Percentiles rank a stretch among this genome's conserved stretches.
These are phyloP conservation scores for Drosophila sproati DNA, from an alignment of 1,140 invertebrate genomes.

Conservation along the genomic window DNA sequence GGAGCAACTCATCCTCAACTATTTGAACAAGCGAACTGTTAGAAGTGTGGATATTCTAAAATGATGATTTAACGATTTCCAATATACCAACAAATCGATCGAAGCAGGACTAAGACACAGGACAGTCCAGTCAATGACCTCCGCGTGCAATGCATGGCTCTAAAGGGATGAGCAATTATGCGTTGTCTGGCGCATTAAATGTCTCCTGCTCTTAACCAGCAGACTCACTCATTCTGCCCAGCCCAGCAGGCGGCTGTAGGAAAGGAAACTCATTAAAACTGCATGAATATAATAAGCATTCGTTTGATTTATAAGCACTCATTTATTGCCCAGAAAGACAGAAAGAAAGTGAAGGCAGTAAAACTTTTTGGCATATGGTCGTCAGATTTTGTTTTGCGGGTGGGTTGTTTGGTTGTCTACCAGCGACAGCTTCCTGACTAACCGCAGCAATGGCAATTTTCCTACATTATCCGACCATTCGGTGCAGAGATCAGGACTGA, in stretches of 20 bases:
- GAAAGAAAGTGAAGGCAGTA: slow-evolving; percentile 13
- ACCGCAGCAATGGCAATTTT: slow-evolving; percentile 70
- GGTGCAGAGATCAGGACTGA: slow-evolving; percentile 44
- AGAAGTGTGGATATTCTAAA: too few relatives aligned
- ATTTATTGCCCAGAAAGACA: slow-evolving; percentile 53
- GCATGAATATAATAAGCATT: slow-evolving; percentile 80
- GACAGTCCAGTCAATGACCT: slow-evolving; percentile 60
- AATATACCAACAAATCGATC: too few relatives aligned
- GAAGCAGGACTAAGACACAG: too few relatives aligned
- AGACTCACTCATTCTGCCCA: slow-evolving; percentile 6
- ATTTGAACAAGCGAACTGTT: too few relatives aligned
- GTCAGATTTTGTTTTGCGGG: slow-evolving; percentile 31
- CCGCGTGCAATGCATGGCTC: slow-evolving; percentile 32
- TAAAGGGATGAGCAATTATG: slow-evolving; percentile 75
- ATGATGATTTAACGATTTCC: too few relatives aligned
- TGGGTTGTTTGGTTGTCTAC: slow-evolving; percentile 20
- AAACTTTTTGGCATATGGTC: slow-evolving; percentile 68
- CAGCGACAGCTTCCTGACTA: slow-evolving; percentile 52
- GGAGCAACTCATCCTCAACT: too few relatives aligned
- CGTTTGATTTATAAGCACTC: slow-evolving; percentile 79
- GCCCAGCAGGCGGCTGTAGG: slow-evolving; percentile 25
- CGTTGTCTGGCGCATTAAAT: slow-evolving; percentile 47
- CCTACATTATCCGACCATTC: slow-evolving; percentile 67
- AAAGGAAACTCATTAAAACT: slow-evolving; percentile 74
- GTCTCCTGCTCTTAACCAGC: slow-evolving; percentile 3